Evolutionary conservation across 2,888 invertebrate genomes (phyloP).

Genomic region (Thymelicus lineola): DNA sequence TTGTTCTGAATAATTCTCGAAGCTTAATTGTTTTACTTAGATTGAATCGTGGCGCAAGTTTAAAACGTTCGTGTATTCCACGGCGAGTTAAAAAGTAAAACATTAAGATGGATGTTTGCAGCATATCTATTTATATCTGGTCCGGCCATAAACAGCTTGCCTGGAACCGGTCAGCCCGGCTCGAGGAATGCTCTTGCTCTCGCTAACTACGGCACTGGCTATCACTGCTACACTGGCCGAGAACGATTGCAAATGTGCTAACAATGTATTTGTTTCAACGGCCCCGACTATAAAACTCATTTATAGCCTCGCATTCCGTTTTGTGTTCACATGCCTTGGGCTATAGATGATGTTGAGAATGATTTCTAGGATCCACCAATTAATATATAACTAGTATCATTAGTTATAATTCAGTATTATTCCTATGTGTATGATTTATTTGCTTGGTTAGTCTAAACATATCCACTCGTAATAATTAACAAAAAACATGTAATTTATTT

Average conservation of each 20-base stretch:
- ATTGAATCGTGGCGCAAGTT: constrained; percentile 23
- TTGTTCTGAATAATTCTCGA: constrained; percentile 18
- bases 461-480: too few species aligned
- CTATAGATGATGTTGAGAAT: not conserved
- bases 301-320: constrained; percentile 44
- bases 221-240: constrained; percentile 54
- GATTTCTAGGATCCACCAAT: too few species aligned
- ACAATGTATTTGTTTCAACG: constrained; percentile 70
- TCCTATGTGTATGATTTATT: too few species aligned
- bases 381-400: too few species aligned
- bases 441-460: too few species aligned
- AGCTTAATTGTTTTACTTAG: constrained; percentile 24
- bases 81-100: constrained; percentile 61
- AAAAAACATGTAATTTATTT: too few species aligned
- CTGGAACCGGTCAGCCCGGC: constrained; percentile 76
- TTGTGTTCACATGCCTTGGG: constrained; percentile 5
- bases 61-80: constrained; percentile 42
- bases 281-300: constrained; percentile 51
- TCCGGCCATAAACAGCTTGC: constrained; percentile 77
- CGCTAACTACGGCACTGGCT: constrained; percentile 63
- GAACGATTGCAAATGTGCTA: constrained; percentile 67
- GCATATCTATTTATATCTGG: constrained; percentile 81
- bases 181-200: constrained; percentile 76
- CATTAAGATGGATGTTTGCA: constrained; percentile 74
- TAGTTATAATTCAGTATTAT: too few species aligned